phyloP scores from a whole-genome alignment of 1,140 invertebrate genomes.

The Wiebesia pumilae region DNA sequence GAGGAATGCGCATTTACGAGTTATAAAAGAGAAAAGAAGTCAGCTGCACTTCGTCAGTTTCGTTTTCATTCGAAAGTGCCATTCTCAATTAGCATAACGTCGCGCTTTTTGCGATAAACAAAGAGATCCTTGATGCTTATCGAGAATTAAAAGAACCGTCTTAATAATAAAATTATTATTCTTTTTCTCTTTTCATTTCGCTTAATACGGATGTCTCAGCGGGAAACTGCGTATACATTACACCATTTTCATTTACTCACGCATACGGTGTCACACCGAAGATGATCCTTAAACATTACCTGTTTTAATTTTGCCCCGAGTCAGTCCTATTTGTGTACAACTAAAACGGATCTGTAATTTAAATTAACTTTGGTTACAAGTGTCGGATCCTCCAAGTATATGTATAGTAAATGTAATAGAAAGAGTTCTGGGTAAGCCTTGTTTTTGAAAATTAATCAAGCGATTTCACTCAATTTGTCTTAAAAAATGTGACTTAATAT shows the following conservation, averaged over 20 bases:
- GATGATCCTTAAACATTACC: conserved; percentile 2
- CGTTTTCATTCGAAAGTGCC: conserved; percentile 30
- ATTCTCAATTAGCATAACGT: conserved; percentile 31
- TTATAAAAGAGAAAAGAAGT: conserved; percentile 4
- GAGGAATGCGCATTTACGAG: conserved; percentile 16
- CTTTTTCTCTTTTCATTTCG: neutral
- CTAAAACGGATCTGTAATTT: neutral
- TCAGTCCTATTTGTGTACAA: neutral
- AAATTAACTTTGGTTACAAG: neutral
- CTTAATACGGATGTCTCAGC: conserved; percentile 6
- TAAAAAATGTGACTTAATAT: neutral
- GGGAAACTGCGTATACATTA: neutral
- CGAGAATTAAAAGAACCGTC: conserved; percentile 7
- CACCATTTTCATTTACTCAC: neutral
- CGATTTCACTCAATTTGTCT: neutral
- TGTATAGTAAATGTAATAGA: neutral
- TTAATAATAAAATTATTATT: conserved; percentile 21
- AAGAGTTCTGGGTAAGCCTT: neutral
- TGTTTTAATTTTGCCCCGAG: neutral
- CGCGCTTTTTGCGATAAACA: conserved; percentile 14
- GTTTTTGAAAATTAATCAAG: neutral
- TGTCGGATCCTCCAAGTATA: neutral
- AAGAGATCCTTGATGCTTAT: conserved; percentile 16
- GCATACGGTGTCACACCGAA: neutral
- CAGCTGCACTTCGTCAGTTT: conserved; percentile 14